Evolutionary conservation across 1,140 invertebrate species (phyloP).

Genomic region (Drosophila neocordata): DNA sequence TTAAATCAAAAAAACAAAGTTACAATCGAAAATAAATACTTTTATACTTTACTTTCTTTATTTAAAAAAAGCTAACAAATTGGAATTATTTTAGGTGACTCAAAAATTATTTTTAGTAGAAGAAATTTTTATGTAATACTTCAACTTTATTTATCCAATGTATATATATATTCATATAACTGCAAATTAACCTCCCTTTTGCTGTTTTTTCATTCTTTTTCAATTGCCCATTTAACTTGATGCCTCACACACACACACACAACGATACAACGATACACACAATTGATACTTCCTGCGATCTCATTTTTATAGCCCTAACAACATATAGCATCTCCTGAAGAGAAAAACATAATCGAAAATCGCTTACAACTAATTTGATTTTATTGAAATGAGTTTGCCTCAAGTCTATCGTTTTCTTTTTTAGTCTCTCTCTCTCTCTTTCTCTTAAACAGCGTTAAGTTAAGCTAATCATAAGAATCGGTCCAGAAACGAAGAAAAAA

Average conservation of each 20-base stretch:
- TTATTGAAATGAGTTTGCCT: constrained; percentile 60
- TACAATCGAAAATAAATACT: no score
- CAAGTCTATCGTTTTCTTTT: constrained; percentile 13
- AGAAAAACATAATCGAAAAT: constrained; percentile 52
- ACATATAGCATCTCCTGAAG: constrained; percentile 6
- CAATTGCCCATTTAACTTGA: neutral
- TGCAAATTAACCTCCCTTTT: neutral
- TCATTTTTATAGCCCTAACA: neutral
- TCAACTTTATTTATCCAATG: neutral
- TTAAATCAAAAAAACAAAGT: no score
- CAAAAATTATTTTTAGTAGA: no score
- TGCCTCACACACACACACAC: neutral
- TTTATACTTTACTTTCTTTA: no score
- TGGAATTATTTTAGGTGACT: no score
- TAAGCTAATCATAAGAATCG: constrained; percentile 71
- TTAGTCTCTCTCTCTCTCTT: neutral
- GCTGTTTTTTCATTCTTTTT: neutral
- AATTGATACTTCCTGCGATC: neutral
- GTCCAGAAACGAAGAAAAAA: neutral
- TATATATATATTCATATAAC: neutral
- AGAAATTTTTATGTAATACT: neutral
- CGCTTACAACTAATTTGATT: constrained; percentile 60
- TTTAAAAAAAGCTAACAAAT: no score
- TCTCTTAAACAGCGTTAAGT: constrained; percentile 54
- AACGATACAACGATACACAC: no score